A percentile compares a stretch with the other conserved stretches of the same genome.
Evolutionary conservation across 2,797 vertebrate genomes (phyloP).

Genomic region (Chelidonichthys spinosus): DNA sequence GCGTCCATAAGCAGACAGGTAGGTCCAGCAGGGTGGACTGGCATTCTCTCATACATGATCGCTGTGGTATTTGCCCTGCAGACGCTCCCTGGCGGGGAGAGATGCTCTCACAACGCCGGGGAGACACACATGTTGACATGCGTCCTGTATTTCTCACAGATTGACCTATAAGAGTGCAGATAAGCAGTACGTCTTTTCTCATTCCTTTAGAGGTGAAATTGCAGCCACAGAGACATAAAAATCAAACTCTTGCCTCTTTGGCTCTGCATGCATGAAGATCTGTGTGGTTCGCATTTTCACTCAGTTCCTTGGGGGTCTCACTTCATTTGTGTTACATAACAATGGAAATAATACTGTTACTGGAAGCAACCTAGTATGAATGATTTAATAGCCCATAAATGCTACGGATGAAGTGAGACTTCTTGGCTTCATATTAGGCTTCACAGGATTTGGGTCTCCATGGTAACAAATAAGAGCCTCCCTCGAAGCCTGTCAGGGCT

Average conservation of each 20-base stretch:
- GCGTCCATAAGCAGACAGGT: constrained; percentile 11
- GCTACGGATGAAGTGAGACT: constrained; percentile 65
- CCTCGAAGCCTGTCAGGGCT: constrained; percentile 69
- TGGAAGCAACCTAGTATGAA: constrained; percentile 64
- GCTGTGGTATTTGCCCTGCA: constrained; percentile 27
- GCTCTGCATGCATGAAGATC: background rate
- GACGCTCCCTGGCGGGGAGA: constrained; percentile 10
- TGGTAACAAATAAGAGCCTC: constrained; percentile 81
- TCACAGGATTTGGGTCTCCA: constrained; percentile 78
- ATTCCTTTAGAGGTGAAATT: constrained; percentile 26
- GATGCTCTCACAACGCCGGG: background rate
- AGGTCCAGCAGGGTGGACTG: constrained; percentile 24
- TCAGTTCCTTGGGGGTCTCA: constrained; percentile 33
- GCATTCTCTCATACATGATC: no score
- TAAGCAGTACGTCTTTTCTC: background rate
- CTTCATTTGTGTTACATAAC: constrained; percentile 65
- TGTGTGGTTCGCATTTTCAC: constrained; percentile 27
- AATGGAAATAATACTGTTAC: constrained; percentile 57
- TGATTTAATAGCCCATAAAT: constrained; percentile 73
- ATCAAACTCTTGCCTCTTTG: background rate
- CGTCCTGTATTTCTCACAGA: constrained; percentile 5
- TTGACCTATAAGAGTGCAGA: constrained; percentile 13
- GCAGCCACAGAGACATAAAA: background rate
- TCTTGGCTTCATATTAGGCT: constrained; percentile 68
- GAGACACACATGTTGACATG: background rate